phyloP scores from a whole-genome alignment of 2,797 vertebrate species.

The Sylvilagus floridanus region DNA sequence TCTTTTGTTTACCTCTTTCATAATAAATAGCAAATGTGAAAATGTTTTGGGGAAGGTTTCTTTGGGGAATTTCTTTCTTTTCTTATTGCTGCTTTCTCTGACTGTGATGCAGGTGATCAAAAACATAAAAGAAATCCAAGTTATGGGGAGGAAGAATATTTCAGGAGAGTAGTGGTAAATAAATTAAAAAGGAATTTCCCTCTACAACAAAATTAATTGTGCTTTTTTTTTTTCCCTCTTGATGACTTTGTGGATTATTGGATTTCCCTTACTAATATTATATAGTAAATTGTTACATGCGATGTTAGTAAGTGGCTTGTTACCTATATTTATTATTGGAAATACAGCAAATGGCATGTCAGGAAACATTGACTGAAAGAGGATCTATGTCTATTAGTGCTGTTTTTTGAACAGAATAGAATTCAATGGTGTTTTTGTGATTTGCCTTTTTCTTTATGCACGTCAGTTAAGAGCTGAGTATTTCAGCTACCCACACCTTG shows the following conservation, averaged over 20 bases:
- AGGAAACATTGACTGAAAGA: conserved; percentile 84
- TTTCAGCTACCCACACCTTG: conserved; percentile 9
- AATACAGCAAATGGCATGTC: conserved; percentile 75
- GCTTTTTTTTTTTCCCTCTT: conserved; percentile 64
- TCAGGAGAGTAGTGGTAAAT: neutral
- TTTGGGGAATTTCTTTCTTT: neutral
- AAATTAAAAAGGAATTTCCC: neutral
- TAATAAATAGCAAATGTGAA: conserved; percentile 40
- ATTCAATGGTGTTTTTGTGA: conserved; percentile 21
- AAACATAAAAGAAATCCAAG: conserved; percentile 44
- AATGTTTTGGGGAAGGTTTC: neutral
- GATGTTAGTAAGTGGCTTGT: conserved; percentile 81
- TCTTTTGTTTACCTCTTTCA: neutral
- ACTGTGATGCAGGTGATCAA: conserved; percentile 20
- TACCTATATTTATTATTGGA: conserved; percentile 75
- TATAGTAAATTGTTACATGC: conserved; percentile 78
- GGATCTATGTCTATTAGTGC: conserved; percentile 76
- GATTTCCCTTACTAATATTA: conserved; percentile 75
- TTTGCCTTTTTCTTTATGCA: conserved; percentile 45
- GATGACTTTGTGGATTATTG: conserved; percentile 78
- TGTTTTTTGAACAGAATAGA: neutral
- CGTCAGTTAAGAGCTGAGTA: conserved; percentile 22
- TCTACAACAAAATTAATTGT: conserved; percentile 54
- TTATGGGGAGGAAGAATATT: neutral
- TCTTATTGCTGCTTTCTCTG: conserved; percentile 26